phyloP scores from a whole-genome alignment of 53 echinoderm and acorn worm genomes.

The Temnopleurus reevesii region DNA sequence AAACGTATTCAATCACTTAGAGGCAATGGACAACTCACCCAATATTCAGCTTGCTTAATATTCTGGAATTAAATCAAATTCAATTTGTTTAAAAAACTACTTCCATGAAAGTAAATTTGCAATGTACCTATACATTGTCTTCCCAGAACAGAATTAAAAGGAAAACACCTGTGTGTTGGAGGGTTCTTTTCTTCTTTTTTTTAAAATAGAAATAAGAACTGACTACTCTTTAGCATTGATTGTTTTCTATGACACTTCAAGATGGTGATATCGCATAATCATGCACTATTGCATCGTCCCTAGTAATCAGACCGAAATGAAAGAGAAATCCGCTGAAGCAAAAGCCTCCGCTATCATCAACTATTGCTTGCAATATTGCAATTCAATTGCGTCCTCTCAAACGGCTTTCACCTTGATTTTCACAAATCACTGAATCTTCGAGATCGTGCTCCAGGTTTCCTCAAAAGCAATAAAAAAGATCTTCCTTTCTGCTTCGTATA shows the following conservation, averaged over 20 bases:
- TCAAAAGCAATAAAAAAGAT: conserved; percentile 20
- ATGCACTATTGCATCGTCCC: conserved; percentile 4
- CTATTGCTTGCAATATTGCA: not conserved
- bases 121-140: too few species aligned
- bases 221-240: not conserved
- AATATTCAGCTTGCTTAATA: too few species aligned
- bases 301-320: not conserved
- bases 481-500: not conserved
- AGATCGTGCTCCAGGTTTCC: not conserved
- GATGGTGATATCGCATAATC: not conserved
- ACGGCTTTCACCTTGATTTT: not conserved
- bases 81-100: too few species aligned
- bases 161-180: too few species aligned
- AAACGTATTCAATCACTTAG: too few species aligned
- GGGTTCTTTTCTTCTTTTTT: too few species aligned
- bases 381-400: conserved; percentile 13
- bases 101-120: too few species aligned
- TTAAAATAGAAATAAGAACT: too few species aligned
- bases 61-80: too few species aligned
- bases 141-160: too few species aligned
- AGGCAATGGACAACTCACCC: too few species aligned
- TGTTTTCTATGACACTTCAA: not conserved
- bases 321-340: not conserved
- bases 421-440: not conserved
- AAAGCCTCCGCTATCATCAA: not conserved